phyloP scores from a whole-genome alignment of 2,888 invertebrate genomes.

The Sipha maydis region DNA sequence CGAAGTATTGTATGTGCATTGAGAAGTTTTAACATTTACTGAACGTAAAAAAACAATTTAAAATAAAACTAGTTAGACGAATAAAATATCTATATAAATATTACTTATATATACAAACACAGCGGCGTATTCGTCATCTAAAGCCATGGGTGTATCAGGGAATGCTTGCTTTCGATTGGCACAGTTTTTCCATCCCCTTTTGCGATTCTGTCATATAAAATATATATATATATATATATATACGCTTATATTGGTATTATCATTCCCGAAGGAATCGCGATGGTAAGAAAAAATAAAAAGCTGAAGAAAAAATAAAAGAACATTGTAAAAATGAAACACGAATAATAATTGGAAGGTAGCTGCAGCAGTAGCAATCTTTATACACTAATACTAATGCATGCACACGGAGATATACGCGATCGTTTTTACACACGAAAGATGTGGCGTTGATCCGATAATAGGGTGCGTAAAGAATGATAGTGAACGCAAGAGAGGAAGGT shows the following conservation, averaged over 20 bases:
- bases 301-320: background rate
- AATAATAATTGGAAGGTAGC: conserved; percentile 48
- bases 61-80: background rate
- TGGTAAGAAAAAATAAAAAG: background rate
- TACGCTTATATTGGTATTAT: background rate
- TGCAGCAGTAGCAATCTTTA: background rate
- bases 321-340: conserved; percentile 34
- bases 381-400: background rate
- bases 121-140: background rate
- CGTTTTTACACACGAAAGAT: background rate
- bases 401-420: background rate
- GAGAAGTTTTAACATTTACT: background rate
- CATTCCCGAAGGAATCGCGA: background rate
- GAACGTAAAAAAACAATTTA: background rate
- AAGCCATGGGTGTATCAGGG: background rate
- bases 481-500: background rate
- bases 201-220: background rate
- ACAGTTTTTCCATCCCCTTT: background rate
- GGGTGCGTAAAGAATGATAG: conserved; percentile 14
- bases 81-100: background rate
- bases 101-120: too few relatives aligned
- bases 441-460: conserved; percentile 21
- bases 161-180: background rate
- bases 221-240: too few relatives aligned
- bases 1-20: too few relatives aligned